These are phyloP conservation scores for Cordilura impudica DNA, from an alignment of 2,888 invertebrate species.

Conservation along the genomic window DNA sequence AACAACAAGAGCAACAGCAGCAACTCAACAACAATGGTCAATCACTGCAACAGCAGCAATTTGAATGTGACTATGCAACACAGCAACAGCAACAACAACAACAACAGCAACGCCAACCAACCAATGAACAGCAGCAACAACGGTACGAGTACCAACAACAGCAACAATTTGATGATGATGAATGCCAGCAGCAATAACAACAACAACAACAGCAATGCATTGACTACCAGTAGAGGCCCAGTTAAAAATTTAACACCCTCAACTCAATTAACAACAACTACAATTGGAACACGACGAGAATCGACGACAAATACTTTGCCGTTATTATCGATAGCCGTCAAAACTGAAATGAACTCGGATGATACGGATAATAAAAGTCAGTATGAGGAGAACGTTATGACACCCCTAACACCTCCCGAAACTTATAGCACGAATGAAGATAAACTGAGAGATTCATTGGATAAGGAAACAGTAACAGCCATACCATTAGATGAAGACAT, in stretches of 20 bases:
- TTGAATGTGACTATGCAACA: slow-evolving; percentile 71
- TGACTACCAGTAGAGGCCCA: slow-evolving; percentile 77
- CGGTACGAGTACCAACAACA: slow-evolving; percentile 64
- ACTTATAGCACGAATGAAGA: slow-evolving; percentile 74
- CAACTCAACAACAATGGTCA: slow-evolving; percentile 56
- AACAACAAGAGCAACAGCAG: slow-evolving; percentile 66
- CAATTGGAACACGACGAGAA: slow-evolving; percentile 62
- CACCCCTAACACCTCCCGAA: slow-evolving; percentile 75
- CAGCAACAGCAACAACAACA: slow-evolving; percentile 58
- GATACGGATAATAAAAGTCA: slow-evolving; percentile 72
- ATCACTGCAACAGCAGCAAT: slow-evolving; percentile 67
- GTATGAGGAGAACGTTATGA: slow-evolving; percentile 76
- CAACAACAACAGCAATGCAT: slow-evolving; percentile 69
- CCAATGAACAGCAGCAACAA: slow-evolving; percentile 60
- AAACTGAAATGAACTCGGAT: slow-evolving; percentile 73
- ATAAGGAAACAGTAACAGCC: slow-evolving; percentile 45
- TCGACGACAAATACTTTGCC: slow-evolving; percentile 45
- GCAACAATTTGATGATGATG: slow-evolving; percentile 65
- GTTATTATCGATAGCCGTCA: slow-evolving; percentile 65
- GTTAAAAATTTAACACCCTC: slow-evolving; percentile 72
- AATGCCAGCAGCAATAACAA: slow-evolving; percentile 61
- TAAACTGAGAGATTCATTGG: slow-evolving; percentile 67
- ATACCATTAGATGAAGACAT: slow-evolving; percentile 68
- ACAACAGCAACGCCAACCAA: slow-evolving; percentile 34
- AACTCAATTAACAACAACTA: slow-evolving; percentile 64